phyloP scores from a whole-genome alignment of 2,888 invertebrate species.

The Drosophila subsilvestris region DNA sequence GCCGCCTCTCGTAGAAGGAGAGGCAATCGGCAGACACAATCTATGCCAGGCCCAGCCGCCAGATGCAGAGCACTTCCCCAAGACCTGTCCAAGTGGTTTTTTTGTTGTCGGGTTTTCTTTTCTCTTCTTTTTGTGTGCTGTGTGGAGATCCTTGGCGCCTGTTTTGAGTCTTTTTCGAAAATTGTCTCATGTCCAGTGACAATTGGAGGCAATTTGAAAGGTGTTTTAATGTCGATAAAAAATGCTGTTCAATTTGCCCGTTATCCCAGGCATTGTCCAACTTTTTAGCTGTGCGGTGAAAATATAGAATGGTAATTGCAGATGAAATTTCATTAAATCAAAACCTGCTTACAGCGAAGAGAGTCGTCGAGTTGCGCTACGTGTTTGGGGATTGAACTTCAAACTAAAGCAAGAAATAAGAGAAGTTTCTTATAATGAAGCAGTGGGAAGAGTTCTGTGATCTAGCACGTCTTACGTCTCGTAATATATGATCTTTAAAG shows the following conservation, averaged over 20 bases:
- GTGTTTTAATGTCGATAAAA: conserved; percentile 53
- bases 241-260: conserved; percentile 35
- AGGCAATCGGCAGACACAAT: conserved; percentile 1
- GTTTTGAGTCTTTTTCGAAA: conserved; percentile 34
- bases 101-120: conserved; percentile 26
- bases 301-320: conserved; percentile 36
- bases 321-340: conserved; percentile 23
- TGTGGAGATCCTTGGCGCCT: conserved; percentile 40
- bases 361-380: conserved; percentile 14
- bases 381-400: background rate
- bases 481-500: too few relatives aligned
- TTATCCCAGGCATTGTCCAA: conserved; percentile 13
- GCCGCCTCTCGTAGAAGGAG: background rate
- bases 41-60: conserved; percentile 4
- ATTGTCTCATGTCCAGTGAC: conserved; percentile 55
- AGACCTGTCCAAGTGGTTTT: conserved; percentile 30
- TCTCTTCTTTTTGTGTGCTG: background rate
- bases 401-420: conserved; percentile 5
- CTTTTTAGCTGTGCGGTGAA: conserved; percentile 1
- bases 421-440: background rate
- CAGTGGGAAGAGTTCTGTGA: background rate
- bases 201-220: conserved; percentile 66
- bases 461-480: background rate
- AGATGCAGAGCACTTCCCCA: conserved; percentile 62
- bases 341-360: conserved; percentile 27